Evolutionary conservation across 2,113 vertebrate genomes (phyloP), one percentile per base, ranked within the genome.

Genomic region (Butastur rufipennis): DNA sequence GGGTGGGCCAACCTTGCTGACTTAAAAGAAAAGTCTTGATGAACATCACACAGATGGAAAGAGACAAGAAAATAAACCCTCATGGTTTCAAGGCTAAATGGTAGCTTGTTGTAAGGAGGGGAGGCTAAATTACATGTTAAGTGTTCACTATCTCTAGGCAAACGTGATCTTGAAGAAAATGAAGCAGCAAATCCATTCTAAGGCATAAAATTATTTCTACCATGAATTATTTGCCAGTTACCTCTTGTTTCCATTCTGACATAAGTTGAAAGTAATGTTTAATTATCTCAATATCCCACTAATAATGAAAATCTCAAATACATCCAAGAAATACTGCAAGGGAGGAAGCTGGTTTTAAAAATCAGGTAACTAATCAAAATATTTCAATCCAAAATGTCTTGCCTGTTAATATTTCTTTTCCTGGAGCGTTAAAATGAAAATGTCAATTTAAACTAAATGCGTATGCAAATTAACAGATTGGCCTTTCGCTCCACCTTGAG

Each of bases 231-330:
- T 91, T 94, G 42, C 18, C 81, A 74, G 86, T 73, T 73, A 70
- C 65, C 36, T 59, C 66, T 96, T 80, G 43, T 43, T 92, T 91
- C 61, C 29, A 45, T 90, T 92, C 62, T 82, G 78, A 52, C 74
- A 58, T 53, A 50, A 92, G 19, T 45, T 96, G 90, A 89, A 96
- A 97, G 88, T 71, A 90, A 88, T 88, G 79, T 96, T 94, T 90
- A 93, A 94, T 97, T 97, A 90, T 95, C 48, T 88, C 67, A 74
- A 71, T 58, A 90, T 83, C 62, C 48, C 71, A 91, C 68, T 90
- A 68, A 92, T 95, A 93, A 96, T 82, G 29, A 95, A 97, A 89
- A 93, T 94, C 92, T 90, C 92, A 94, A 97, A 95, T 56, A 56
- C 52, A 92, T 75, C 38, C 40, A 93, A 89, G 78, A 93, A 89